Conservation (phyloP, 2,888 invertebrate genomes). For the Napeogenes inachia region DNA sequence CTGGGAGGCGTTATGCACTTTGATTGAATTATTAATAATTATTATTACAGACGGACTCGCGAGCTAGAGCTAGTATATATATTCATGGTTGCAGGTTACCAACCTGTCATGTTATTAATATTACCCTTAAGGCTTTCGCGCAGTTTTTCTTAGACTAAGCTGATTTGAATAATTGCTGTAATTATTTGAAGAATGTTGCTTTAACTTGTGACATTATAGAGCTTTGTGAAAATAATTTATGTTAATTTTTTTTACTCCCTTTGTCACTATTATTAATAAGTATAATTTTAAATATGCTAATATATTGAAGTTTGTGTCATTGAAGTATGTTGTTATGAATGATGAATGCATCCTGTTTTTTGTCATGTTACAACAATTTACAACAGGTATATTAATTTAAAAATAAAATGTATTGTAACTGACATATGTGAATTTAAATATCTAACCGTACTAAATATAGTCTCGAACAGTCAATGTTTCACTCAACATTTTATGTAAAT, state of each 20-base stretch:
- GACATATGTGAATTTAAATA: too few relatives aligned
- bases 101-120: constrained; percentile 1
- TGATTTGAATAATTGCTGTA: constrained; percentile 21
- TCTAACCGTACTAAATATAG: too few relatives aligned
- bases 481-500: too few relatives aligned
- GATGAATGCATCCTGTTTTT: too few relatives aligned
- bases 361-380: too few relatives aligned
- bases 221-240: neutral
- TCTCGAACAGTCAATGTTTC: too few relatives aligned
- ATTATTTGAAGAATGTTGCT: constrained; percentile 13
- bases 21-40: neutral
- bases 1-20: neutral
- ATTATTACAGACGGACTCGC: neutral
- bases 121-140: constrained; percentile 10
- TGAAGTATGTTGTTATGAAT: too few relatives aligned
- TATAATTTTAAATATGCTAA: too few relatives aligned
- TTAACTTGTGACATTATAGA: constrained; percentile 4
- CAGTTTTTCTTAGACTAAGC: constrained; percentile 16
- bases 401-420: too few relatives aligned
- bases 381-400: too few relatives aligned
- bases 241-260: neutral
- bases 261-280: too few relatives aligned
- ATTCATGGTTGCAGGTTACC: constrained; percentile 1
- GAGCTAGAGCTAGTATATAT: neutral
- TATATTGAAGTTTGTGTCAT: too few relatives aligned